These are phyloP conservation scores for Harpalus rubripes DNA, from an alignment of 2,888 invertebrate species.

Conservation along the genomic window DNA sequence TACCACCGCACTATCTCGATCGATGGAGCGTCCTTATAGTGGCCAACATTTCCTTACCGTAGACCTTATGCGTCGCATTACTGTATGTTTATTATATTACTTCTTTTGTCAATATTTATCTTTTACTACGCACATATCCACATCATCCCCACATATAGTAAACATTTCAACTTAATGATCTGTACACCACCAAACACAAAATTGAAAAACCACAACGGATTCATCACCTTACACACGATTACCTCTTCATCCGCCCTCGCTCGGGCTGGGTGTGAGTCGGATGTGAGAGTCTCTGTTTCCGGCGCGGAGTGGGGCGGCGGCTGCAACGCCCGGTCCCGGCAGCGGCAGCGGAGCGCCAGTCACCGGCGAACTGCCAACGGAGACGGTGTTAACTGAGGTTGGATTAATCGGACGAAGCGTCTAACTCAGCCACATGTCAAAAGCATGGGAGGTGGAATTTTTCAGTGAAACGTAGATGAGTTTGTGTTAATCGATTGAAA, in stretches of 20 bases:
- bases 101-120: no score
- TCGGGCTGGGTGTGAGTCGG: constrained; percentile 21
- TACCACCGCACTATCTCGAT: no score
- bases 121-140: neutral
- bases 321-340: constrained; percentile 5
- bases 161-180: neutral
- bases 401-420: neutral
- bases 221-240: constrained; percentile 12
- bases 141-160: neutral
- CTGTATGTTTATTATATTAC: no score
- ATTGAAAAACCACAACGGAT: neutral
- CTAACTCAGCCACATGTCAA: neutral
- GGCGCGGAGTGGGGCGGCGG: constrained; percentile 32
- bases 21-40: no score
- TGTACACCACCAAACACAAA: neutral
- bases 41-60: no score
- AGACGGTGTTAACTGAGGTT: neutral
- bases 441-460: neutral
- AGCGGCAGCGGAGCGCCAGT: constrained; percentile 10
- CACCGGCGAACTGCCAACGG: constrained; percentile 22
- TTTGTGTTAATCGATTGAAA: no score
- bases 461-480: no score
- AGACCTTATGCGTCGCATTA: no score
- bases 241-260: constrained; percentile 7
- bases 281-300: constrained; percentile 19